Conservation (phyloP, 2,888 invertebrate species). For the Campoplex nolae region DNA sequence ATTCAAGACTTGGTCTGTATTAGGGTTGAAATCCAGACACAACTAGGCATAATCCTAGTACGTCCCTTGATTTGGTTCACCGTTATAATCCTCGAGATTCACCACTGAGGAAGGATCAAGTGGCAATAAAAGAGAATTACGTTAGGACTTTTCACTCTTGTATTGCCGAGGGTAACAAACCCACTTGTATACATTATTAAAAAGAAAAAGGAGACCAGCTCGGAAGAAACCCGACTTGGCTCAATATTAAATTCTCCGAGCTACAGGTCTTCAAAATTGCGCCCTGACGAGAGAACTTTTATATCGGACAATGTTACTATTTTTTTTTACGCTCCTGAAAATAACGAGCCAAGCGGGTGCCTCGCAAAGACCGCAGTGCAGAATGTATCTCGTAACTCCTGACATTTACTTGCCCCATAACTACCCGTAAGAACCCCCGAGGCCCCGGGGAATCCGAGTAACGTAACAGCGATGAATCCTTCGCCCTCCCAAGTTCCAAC, state of each 20-base stretch:
- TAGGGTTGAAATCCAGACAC: conserved; percentile 36
- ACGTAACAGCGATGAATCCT: conserved; percentile 64
- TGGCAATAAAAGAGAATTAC: conserved; percentile 23
- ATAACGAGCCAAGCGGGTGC: conserved; percentile 43
- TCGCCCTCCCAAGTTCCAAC: conserved; percentile 37
- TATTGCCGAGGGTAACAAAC: conserved; percentile 2
- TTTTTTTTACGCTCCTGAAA: conserved; percentile 21
- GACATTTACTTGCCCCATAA: conserved; percentile 70
- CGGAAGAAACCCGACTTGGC: background rate
- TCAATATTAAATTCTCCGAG: conserved; percentile 46
- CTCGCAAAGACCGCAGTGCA: conserved; percentile 55
- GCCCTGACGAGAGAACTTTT: conserved; percentile 17
- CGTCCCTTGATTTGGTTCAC: conserved; percentile 65
- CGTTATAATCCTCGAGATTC: conserved; percentile 64
- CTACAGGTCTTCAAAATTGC: conserved; percentile 41
- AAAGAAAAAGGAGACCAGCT: background rate
- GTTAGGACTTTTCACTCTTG: conserved; percentile 9
- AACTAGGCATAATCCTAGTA: conserved; percentile 33
- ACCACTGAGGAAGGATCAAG: conserved; percentile 31
- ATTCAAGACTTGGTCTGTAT: conserved; percentile 4
- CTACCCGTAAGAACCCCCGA: conserved; percentile 62
- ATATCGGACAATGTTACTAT: conserved; percentile 34
- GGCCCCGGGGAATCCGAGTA: conserved; percentile 35
- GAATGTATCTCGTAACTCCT: conserved; percentile 54
- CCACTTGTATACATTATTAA: conserved; percentile 6